phyloP scores from a whole-genome alignment of 2,888 invertebrate genomes.

The Drosophila rubida region DNA sequence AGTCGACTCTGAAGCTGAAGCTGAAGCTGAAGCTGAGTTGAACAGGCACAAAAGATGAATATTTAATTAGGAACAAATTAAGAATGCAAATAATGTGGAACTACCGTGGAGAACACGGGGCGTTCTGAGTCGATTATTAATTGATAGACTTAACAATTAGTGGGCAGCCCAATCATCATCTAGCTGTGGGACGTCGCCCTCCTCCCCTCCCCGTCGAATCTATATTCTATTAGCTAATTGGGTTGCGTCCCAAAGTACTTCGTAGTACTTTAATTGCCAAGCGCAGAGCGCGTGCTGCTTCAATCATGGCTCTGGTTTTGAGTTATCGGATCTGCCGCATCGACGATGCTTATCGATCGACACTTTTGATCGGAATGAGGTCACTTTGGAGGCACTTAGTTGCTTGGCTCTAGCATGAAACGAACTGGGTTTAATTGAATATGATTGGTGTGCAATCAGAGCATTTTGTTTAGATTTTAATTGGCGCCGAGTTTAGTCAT shows the following conservation, averaged over 20 bases:
- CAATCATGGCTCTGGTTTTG: neutral
- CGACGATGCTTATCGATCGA: conserved; percentile 29
- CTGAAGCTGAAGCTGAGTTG: no score
- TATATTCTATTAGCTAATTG: conserved; percentile 58
- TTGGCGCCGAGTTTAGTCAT: conserved; percentile 46
- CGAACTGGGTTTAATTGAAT: conserved; percentile 62
- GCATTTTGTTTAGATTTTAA: conserved; percentile 3
- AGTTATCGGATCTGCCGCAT: neutral
- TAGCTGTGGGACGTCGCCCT: conserved; percentile 37
- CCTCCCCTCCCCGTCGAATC: neutral
- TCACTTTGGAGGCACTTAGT: conserved; percentile 46
- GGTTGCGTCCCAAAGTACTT: conserved; percentile 1
- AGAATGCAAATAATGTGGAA: conserved; percentile 78
- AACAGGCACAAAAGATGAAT: conserved; percentile 69
- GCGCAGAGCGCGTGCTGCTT: conserved; percentile 57
- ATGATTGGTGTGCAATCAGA: conserved; percentile 42
- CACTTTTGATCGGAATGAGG: conserved; percentile 15
- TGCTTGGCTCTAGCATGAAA: conserved; percentile 64
- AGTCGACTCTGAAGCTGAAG: conserved; percentile 1
- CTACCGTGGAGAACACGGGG: conserved; percentile 60
- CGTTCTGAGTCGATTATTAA: conserved; percentile 65
- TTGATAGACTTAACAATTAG: conserved; percentile 72
- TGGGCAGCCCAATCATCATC: conserved; percentile 50
- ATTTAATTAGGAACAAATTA: conserved; percentile 78
- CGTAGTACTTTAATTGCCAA: conserved; percentile 34